A percentile compares a stretch with the other conserved stretches of the same genome.
phyloP scores from a whole-genome alignment of 1,140 invertebrate genomes.

The Dendroctonus valens region DNA sequence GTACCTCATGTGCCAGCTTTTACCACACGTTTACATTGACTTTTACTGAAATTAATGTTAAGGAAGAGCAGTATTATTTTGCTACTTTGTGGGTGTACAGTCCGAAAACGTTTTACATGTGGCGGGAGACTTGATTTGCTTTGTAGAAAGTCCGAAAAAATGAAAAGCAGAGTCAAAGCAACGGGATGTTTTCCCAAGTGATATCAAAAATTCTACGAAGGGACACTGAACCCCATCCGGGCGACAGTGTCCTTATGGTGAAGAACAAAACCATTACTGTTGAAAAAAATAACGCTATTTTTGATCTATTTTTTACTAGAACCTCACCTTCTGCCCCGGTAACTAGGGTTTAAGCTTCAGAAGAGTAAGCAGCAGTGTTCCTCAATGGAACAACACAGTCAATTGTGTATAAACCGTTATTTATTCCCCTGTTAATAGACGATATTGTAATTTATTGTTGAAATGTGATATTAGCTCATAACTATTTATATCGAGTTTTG shows the following conservation, averaged over 20 bases:
- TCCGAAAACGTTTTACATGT: conserved; percentile 45
- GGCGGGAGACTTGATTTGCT: conserved; percentile 41
- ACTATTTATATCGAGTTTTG: conserved; percentile 28
- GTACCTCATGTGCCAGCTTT: conserved; percentile 41
- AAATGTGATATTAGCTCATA: conserved; percentile 29
- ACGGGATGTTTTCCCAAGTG: conserved; percentile 23
- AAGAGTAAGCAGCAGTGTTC: background rate
- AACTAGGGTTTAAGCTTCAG: conserved; percentile 30
- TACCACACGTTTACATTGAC: conserved; percentile 39
- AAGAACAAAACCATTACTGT: conserved; percentile 25
- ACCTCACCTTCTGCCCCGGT: conserved; percentile 42
- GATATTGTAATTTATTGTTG: conserved; percentile 22
- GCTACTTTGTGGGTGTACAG: conserved; percentile 44
- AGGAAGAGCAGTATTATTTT: conserved; percentile 42
- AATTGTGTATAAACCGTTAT: conserved; percentile 6
- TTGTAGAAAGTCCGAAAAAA: conserved; percentile 20
- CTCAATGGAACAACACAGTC: background rate
- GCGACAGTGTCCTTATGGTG: conserved; percentile 13
- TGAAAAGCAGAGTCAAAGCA: conserved; percentile 19
- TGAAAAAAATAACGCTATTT: conserved; percentile 33
- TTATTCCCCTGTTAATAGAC: background rate
- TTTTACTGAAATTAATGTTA: conserved; percentile 38
- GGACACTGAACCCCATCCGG: no score
- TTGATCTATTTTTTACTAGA: conserved; percentile 33
- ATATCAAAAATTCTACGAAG: conserved; percentile 34